Evolutionary conservation across 2,113 vertebrate genomes (phyloP).

Genomic region (Chiloscyllium plagiosum): DNA sequence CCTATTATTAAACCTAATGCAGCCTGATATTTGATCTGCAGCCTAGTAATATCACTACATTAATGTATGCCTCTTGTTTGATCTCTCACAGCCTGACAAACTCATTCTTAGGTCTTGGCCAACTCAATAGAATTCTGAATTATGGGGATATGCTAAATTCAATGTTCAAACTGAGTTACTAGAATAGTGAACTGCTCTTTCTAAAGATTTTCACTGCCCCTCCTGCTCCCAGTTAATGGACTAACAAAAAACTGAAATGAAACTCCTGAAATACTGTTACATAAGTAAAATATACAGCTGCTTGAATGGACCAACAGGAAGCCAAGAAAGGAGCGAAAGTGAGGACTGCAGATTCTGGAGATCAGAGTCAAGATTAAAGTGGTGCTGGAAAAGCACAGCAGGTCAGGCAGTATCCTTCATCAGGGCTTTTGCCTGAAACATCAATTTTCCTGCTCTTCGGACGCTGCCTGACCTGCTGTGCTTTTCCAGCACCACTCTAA

Average conservation of each 20-base stretch:
- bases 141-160: background rate
- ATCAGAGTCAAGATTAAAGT: no score
- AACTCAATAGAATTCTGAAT: background rate
- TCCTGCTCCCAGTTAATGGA: background rate
- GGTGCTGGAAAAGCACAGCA: no score
- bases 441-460: no score
- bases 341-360: no score
- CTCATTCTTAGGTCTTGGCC: background rate
- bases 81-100: background rate
- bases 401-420: no score
- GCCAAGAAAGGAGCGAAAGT: background rate
- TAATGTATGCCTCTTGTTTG: no score
- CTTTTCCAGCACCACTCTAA: no score
- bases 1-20: no score
- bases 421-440: no score
- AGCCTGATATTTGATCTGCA: no score
- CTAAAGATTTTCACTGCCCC: background rate
- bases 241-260: background rate
- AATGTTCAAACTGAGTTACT: background rate
- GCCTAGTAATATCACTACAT: no score
- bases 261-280: background rate
- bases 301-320: background rate
- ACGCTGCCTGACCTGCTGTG: no score
- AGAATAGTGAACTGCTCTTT: background rate
- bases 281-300: background rate